Evolutionary conservation across 53 echinoderm and acorn worm species (phyloP).

Genomic region (Pentamera pediparva): DNA sequence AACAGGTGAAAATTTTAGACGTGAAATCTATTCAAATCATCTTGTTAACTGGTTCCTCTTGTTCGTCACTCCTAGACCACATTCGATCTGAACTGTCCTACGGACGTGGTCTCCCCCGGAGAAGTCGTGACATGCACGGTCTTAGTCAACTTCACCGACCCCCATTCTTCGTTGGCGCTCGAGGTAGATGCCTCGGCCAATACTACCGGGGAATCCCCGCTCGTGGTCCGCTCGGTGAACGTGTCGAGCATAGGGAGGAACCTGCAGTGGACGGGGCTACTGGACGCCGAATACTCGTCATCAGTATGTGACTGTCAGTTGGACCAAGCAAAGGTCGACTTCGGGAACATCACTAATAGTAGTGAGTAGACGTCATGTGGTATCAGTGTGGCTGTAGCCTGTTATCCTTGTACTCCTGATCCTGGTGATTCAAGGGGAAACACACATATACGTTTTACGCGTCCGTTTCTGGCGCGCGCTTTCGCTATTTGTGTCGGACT

Average conservation of each 20-base stretch:
- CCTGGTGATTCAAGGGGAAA: no score
- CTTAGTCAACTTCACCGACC: constrained; percentile 52
- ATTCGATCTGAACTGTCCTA: constrained; percentile 27
- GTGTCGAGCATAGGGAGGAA: constrained; percentile 40
- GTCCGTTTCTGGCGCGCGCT: no score
- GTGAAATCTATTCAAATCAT: no score
- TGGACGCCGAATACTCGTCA: not conserved
- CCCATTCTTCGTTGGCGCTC: constrained; percentile 12
- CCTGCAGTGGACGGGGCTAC: not conserved
- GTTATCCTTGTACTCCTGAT: no score
- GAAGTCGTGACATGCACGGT: constrained; percentile 49
- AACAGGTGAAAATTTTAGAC: no score
- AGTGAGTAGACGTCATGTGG: no score
- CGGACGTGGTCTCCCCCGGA: constrained; percentile 43
- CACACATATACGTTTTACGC: no score
- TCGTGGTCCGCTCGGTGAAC: constrained; percentile 22
- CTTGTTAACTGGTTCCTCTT: no score
- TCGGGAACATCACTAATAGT: constrained; percentile 33
- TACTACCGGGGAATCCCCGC: constrained; percentile 37
- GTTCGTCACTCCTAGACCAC: not conserved
- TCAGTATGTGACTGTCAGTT: constrained; percentile 41
- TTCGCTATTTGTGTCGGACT: no score
- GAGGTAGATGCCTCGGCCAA: constrained; percentile 57
- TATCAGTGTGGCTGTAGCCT: no score
- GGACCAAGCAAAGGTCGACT: constrained; percentile 34